phyloP scores from a whole-genome alignment of 2,113 vertebrate genomes.

The Hippolais icterina region DNA sequence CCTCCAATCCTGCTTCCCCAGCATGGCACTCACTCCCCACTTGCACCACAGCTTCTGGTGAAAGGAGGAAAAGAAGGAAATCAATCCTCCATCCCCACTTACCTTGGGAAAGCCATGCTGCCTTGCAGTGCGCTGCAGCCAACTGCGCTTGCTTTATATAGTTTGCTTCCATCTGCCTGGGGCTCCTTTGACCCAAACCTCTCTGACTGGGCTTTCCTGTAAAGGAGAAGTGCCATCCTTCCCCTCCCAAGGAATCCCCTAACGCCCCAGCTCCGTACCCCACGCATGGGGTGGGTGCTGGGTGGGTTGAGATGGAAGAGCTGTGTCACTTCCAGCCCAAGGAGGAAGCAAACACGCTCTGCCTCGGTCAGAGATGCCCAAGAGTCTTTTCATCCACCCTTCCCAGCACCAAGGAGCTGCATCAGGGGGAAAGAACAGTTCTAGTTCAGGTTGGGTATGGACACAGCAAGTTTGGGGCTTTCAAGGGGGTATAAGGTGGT shows the following conservation, averaged over 20 bases:
- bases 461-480: neutral
- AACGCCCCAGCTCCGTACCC: fast-evolving
- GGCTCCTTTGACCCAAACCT: fast-evolving
- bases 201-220: neutral
- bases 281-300: fast-evolving
- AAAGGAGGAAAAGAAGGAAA: neutral
- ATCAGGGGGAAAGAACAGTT: fast-evolving
- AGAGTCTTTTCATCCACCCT: neutral
- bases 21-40: fast-evolving
- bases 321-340: fast-evolving
- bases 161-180: fast-evolving
- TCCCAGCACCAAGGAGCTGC: fast-evolving
- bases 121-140: neutral
- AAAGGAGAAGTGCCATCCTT: neutral
- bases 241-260: neutral
- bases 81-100: neutral
- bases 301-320: neutral
- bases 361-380: fast-evolving
- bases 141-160: neutral
- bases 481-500: neutral
- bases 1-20: neutral
- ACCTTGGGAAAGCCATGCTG: neutral
- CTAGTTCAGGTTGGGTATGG: neutral
- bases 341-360: neutral
- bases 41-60: fast-evolving